A percentile compares a stretch with the other conserved stretches of the same genome.
Evolutionary conservation across 2,113 vertebrate genomes (phyloP).

Genomic region (Macrotus californicus): DNA sequence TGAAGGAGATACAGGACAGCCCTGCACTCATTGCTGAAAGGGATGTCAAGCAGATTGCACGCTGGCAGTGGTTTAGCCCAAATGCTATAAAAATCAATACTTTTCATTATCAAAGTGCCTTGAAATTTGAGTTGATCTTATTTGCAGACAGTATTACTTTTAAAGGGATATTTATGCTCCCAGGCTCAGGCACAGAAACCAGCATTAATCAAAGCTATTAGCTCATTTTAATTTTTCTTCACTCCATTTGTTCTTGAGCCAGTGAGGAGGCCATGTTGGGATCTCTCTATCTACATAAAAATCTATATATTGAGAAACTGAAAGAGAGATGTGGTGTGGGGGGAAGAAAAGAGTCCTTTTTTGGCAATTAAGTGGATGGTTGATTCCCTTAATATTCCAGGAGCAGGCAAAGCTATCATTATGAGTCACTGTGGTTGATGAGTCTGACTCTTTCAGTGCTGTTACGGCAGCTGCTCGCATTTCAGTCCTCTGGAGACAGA

Average conservation of each 20-base stretch:
- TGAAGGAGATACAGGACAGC: not conserved
- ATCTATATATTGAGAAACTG: conserved; percentile 57
- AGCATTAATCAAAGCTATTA: conserved; percentile 69
- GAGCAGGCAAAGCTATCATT: conserved; percentile 70
- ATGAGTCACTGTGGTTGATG: conserved; percentile 79
- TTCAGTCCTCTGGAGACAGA: conserved; percentile 72
- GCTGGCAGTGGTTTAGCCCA: conserved; percentile 6
- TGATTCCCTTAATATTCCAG: conserved; percentile 75
- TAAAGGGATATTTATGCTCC: conserved; percentile 61
- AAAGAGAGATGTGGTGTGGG: not conserved
- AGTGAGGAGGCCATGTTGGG: conserved; percentile 33
- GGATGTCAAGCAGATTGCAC: not conserved
- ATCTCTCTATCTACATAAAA: conserved; percentile 48
- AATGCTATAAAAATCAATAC: conserved; percentile 64
- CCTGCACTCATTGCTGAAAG: not conserved
- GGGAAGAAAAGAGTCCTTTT: not conserved
- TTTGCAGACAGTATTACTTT: conserved; percentile 54
- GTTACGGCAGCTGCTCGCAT: conserved; percentile 77
- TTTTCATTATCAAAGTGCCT: conserved; percentile 73
- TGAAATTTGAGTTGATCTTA: conserved; percentile 69
- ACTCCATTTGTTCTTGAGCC: conserved; percentile 44
- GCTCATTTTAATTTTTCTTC: conserved; percentile 70
- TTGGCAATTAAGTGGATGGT: conserved; percentile 57
- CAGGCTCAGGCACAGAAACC: conserved; percentile 7
- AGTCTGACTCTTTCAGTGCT: conserved; percentile 78